Evolutionary conservation across 1,140 invertebrate genomes (phyloP).

Genomic region (Cylas formicarius): DNA sequence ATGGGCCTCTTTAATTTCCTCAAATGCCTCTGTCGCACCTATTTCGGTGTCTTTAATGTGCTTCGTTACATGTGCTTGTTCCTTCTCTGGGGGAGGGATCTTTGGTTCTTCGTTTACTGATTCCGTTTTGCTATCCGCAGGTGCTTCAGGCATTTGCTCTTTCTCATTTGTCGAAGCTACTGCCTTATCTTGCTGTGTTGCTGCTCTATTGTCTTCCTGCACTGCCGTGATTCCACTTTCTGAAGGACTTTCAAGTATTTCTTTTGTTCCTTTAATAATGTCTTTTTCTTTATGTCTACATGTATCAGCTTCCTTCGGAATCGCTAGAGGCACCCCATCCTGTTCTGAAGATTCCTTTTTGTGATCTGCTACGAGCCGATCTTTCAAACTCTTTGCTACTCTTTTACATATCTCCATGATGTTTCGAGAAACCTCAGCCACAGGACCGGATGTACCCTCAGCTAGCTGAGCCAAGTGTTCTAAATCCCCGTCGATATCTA

Average conservation of each 20-base stretch:
- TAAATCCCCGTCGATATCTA: constrained; percentile 5
- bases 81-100: neutral
- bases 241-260: neutral
- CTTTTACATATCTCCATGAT: constrained; percentile 18
- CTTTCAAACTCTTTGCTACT: constrained; percentile 11
- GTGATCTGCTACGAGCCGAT: no score
- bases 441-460: constrained; percentile 12
- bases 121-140: neutral
- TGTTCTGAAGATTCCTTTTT: no score
- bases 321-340: no score
- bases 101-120: neutral
- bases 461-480: constrained; percentile 8
- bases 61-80: neutral
- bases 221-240: neutral
- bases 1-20: neutral
- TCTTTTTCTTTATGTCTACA: neutral
- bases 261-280: constrained; percentile 2
- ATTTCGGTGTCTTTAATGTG: neutral
- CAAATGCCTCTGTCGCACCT: neutral
- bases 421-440: constrained; percentile 12
- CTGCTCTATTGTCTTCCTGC: constrained; percentile 1
- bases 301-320: no score
- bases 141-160: neutral
- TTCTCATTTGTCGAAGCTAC: neutral
- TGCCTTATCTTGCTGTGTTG: neutral